These are phyloP conservation scores for Styela clava DNA, from an alignment of 23 tunicate genomes.

Conservation along the genomic window DNA sequence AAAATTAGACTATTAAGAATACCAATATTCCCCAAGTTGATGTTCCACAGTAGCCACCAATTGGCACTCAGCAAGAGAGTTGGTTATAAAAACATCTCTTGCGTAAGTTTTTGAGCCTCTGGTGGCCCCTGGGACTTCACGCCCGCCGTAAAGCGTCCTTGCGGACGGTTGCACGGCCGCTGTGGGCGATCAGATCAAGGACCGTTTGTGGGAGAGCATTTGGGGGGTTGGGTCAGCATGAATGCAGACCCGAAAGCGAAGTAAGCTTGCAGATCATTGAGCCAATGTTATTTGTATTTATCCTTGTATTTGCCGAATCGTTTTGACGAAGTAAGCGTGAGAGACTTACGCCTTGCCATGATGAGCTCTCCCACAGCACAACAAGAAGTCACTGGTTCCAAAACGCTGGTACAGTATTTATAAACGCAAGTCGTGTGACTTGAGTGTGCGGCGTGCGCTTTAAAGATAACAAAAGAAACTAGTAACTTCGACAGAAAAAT, in stretches of 20 bases:
- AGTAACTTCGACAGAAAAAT: too few relatives aligned
- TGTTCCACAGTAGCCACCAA: slow-evolving; percentile 45
- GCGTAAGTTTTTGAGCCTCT: slow-evolving; percentile 7
- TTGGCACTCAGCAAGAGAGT: slow-evolving; percentile 14
- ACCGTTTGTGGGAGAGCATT: slow-evolving; percentile 67
- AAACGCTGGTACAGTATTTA: not conserved
- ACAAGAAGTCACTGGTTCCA: slow-evolving; percentile 46
- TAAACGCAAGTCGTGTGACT: not conserved
- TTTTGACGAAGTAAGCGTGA: slow-evolving; percentile 56
- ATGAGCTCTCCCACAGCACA: slow-evolving; percentile 64
- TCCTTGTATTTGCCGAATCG: slow-evolving; percentile 39
- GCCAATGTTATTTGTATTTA: slow-evolving; percentile 59
- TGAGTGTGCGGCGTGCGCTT: too few relatives aligned
- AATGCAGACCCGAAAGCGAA: slow-evolving; percentile 49
- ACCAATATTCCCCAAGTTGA: too few relatives aligned
- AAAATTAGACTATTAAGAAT: too few relatives aligned
- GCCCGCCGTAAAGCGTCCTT: slow-evolving; percentile 68
- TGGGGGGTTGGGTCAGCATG: slow-evolving; percentile 46
- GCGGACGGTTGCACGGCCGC: slow-evolving; percentile 66
- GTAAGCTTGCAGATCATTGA: slow-evolving; percentile 22
- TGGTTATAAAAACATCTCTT: not conserved
- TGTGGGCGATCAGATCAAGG: slow-evolving; percentile 40
- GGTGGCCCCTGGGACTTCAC: slow-evolving; percentile 71
- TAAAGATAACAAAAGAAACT: too few relatives aligned
- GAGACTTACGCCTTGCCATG: slow-evolving; percentile 52